Conservation (phyloP, 2,797 vertebrate species). For the Macropodus opercularis region DNA sequence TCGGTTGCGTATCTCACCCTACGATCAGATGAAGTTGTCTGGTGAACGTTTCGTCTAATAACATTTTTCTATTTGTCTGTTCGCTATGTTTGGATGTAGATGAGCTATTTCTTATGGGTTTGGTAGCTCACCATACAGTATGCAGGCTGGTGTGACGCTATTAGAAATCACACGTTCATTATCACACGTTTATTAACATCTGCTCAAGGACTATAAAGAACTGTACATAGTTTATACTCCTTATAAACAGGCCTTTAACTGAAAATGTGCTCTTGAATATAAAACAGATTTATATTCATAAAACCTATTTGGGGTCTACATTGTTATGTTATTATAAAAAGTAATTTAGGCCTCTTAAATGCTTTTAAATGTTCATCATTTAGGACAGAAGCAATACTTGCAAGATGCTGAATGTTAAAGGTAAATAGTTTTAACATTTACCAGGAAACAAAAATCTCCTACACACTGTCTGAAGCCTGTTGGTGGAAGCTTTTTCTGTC, state of each 20-base stretch:
- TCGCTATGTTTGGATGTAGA: neutral
- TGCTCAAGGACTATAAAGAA: neutral
- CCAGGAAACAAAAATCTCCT: conserved; percentile 67
- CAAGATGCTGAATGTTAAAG: conserved; percentile 35
- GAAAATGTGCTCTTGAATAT: neutral
- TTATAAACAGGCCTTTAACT: neutral
- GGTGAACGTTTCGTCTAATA: too few species aligned
- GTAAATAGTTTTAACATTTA: conserved; percentile 47
- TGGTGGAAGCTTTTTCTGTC: conserved; percentile 67
- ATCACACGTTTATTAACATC: neutral
- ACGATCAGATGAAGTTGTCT: too few species aligned
- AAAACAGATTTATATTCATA: neutral
- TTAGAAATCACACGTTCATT: too few species aligned
- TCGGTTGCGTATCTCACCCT: neutral
- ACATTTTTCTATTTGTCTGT: too few species aligned
- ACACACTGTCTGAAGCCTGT: conserved; percentile 67
- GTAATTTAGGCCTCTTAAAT: neutral
- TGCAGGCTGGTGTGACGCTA: too few species aligned
- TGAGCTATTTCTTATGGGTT: neutral
- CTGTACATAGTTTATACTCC: conserved; percentile 8
- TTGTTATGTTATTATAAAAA: too few species aligned
- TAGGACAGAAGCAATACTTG: conserved; percentile 7
- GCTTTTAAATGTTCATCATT: neutral
- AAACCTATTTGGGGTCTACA: neutral
- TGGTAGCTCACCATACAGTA: neutral